A percentile compares a stretch with the other conserved stretches of the same genome.
phyloP scores from a whole-genome alignment of 2,888 invertebrate species.

The Leucophora obtusa region DNA sequence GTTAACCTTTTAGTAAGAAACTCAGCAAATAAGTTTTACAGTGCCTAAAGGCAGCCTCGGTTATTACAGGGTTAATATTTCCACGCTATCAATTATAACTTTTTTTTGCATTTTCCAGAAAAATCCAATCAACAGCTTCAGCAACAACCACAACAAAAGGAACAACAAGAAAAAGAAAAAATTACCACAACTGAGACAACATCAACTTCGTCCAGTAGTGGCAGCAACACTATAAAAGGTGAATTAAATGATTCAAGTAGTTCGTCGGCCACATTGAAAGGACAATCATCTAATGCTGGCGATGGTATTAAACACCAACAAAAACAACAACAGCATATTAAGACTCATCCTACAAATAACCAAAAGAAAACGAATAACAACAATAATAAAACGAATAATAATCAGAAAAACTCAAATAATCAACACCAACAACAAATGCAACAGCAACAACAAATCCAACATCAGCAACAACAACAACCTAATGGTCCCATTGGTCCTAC shows the following conservation, averaged over 20 bases:
- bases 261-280: conserved; percentile 72
- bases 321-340: conserved; percentile 63
- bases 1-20: no score
- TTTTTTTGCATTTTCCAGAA: conserved; percentile 66
- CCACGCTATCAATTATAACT: no score
- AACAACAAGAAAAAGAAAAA: conserved; percentile 67
- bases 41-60: no score
- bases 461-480: conserved; percentile 34
- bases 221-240: conserved; percentile 69
- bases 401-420: conserved; percentile 69
- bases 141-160: conserved; percentile 54
- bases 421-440: conserved; percentile 60
- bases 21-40: no score
- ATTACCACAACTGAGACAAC: conserved; percentile 57
- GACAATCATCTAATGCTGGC: conserved; percentile 70
- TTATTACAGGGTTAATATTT: no score
- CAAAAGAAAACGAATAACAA: conserved; percentile 59
- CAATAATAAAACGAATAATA: conserved; percentile 64
- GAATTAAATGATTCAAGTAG: conserved; percentile 65
- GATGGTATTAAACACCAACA: conserved; percentile 61
- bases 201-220: conserved; percentile 68
- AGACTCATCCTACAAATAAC: conserved; percentile 51
- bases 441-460: conserved; percentile 58
- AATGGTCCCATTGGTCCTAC: conserved; percentile 59
- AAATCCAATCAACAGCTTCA: conserved; percentile 71